These are phyloP conservation scores for Eubasilissa regina DNA, from an alignment of 1,140 invertebrate genomes.

Conservation along the genomic window DNA sequence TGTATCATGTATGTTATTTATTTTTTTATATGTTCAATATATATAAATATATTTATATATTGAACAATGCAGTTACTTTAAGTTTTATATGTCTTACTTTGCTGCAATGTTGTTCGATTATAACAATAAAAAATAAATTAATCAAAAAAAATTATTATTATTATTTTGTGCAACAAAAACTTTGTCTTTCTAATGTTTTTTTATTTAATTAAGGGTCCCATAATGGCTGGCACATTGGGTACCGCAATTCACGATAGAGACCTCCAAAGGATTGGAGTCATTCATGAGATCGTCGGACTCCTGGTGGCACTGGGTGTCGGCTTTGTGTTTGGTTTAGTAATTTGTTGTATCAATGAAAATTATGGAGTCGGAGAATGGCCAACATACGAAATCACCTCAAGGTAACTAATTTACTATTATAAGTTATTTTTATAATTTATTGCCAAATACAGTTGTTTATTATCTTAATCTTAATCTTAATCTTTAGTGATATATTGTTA, in stretches of 20 bases:
- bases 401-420: conserved; percentile 70
- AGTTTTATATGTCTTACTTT: too few relatives aligned
- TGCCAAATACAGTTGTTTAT: neutral
- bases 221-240: conserved; percentile 83
- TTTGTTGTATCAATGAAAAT: conserved; percentile 72
- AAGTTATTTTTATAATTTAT: too few relatives aligned
- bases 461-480: too few relatives aligned
- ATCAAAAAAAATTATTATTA: too few relatives aligned
- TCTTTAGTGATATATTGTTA: too few relatives aligned
- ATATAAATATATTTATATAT: too few relatives aligned
- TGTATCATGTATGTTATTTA: too few relatives aligned
- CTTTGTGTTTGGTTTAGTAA: conserved; percentile 79
- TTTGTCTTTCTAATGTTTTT: neutral
- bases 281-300: conserved; percentile 79
- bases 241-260: conserved; percentile 78
- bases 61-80: too few relatives aligned
- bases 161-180: too few relatives aligned
- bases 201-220: conserved; percentile 75
- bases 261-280: conserved; percentile 75
- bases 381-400: conserved; percentile 80
- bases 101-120: too few relatives aligned
- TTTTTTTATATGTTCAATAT: too few relatives aligned
- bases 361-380: conserved; percentile 77
- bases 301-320: conserved; percentile 76
- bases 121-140: too few relatives aligned